These are phyloP conservation scores for Cygnus atratus DNA, from an alignment of 2,113 vertebrate genomes.

Conservation along the genomic window DNA sequence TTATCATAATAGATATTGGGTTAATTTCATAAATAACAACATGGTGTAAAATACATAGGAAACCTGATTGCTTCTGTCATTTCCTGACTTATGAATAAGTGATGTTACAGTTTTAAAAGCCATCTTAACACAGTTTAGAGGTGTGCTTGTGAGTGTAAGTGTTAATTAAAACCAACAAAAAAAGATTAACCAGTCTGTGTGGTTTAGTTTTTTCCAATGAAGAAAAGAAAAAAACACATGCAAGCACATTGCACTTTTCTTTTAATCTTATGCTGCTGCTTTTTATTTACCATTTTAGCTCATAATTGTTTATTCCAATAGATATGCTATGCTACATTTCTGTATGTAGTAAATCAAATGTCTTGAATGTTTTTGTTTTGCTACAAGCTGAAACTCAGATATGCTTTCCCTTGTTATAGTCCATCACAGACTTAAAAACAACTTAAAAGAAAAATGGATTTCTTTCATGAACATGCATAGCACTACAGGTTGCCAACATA, in stretches of 20 bases:
- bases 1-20: neutral
- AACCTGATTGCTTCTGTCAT: neutral
- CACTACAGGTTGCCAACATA: neutral
- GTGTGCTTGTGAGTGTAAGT: neutral
- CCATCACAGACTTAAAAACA: neutral
- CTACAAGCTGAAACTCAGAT: neutral
- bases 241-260: neutral
- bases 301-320: neutral
- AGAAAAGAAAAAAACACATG: neutral
- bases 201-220: neutral
- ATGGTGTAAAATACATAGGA: neutral
- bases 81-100: neutral
- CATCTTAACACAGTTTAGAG: neutral
- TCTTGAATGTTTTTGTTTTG: neutral
- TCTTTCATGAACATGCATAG: neutral
- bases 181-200: neutral
- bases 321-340: neutral
- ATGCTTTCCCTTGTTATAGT: neutral
- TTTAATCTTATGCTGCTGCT: neutral
- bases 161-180: neutral
- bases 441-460: neutral
- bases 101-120: neutral
- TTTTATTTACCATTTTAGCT: neutral
- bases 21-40: neutral
- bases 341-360: neutral